Conservation (phyloP, 2,113 vertebrate genomes). For the Corythaeola cristata region DNA sequence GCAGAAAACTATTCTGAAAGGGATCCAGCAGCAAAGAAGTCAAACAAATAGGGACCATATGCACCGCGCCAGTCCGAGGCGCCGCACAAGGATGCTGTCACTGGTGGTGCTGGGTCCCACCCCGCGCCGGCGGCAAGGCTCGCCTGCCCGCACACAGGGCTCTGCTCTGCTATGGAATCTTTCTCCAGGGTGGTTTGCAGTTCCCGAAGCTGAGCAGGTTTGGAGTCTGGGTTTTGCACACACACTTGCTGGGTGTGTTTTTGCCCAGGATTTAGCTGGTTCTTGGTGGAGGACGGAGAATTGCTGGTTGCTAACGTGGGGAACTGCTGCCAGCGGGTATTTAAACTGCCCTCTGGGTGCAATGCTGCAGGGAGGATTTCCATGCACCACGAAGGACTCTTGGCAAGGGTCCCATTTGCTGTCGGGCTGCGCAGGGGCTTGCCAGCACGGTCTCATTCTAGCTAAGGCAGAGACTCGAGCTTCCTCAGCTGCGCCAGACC, state of each 20-base stretch:
- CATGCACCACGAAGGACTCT: neutral
- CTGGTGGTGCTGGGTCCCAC: neutral
- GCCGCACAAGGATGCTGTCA: neutral
- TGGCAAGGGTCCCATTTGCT: neutral
- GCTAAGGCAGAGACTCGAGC: neutral
- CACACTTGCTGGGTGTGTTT: neutral
- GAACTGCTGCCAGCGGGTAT: rapidly evolving
- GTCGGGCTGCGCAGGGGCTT: neutral
- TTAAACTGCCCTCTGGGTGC: neutral
- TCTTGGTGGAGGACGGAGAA: neutral
- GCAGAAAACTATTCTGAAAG: conserved; percentile 30
- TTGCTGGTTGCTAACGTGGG: neutral
- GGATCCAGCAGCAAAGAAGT: neutral
- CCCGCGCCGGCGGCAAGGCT: rapidly evolving
- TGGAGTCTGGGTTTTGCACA: neutral
- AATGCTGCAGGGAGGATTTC: neutral
- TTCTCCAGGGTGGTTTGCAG: neutral
- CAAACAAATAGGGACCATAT: conserved; percentile 11
- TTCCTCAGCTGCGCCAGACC: neutral
- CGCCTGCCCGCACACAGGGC: neutral
- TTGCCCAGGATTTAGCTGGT: neutral
- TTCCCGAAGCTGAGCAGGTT: neutral
- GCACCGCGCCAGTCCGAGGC: neutral
- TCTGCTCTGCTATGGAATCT: neutral
- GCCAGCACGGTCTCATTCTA: neutral